These are phyloP conservation scores for Microhierax caerulescens DNA, from an alignment of 2,797 vertebrate species.

Conservation along the genomic window DNA sequence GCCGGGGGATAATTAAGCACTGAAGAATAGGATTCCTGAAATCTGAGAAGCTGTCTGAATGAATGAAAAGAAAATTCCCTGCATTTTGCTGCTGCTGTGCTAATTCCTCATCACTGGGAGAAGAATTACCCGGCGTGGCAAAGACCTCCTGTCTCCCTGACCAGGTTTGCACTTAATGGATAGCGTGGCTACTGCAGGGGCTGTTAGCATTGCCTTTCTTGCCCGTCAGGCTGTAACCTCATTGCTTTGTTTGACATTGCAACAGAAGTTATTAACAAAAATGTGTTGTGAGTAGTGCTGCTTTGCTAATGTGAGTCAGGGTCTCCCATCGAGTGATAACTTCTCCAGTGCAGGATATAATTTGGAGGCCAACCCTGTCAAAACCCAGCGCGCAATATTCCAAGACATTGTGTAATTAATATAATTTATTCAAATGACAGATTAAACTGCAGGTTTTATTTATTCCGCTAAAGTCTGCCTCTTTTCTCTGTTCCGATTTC, in stretches of 20 bases:
- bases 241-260: not conserved
- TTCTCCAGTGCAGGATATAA: not conserved
- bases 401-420: not conserved
- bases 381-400: not conserved
- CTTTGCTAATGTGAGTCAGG: not conserved
- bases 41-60: not conserved
- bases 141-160: not conserved
- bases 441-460: not conserved
- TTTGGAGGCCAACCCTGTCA: not conserved
- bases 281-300: fast-evolving
- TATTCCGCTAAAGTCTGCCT: not conserved
- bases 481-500: not conserved
- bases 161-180: not conserved
- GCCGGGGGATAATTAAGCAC: not conserved
- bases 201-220: not conserved
- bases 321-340: not conserved
- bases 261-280: not conserved
- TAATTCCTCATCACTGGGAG: not conserved
- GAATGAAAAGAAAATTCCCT: not conserved
- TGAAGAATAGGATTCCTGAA: not conserved
- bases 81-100: not conserved
- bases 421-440: not conserved
- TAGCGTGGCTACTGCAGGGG: not conserved
- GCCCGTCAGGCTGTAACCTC: not conserved
- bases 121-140: not conserved